Evolutionary conservation across 2,888 invertebrate genomes (phyloP), one percentile per base, ranked within the genome.

Genomic region (Octonoba sinensis): DNA sequence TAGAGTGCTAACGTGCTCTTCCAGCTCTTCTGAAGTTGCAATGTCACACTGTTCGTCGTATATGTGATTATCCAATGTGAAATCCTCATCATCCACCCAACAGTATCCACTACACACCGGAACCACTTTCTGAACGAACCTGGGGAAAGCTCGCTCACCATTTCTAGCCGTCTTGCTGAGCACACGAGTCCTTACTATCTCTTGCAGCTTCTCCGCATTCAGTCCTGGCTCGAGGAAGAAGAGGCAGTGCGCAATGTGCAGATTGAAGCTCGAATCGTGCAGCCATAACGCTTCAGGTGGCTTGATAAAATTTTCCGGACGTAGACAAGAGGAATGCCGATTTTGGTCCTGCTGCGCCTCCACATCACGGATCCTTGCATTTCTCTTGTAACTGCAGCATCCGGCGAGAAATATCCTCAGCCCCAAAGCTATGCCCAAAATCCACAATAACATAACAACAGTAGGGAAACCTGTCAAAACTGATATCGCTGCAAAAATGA

Each of bases 61-160:
- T 18, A 91, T 88, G 85, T 91, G 91, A 78, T 90, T 89, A 82
- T 89, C 89, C 74, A 91, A 89, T 83, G 88, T 87, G 86, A 91
- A 91, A 71, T 88, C 86, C 1, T 87, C 85, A 85, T 91, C 91
- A 3, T 88, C 87, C 70, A 89, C 87, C 91, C 91, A 91, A 64
- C 89, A 88, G 83, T 89, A 89, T 20, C 90, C 90, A 22, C 88
- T 69, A 18, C 66, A 77, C 6, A 82, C 74, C 3, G 73, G 72
- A 12, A 88, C 87, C 18, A 90, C 87, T 84, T 88, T 88, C 84
- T 90, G 89, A 15, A 89, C 87, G 82, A 91, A 89, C 16, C 90
- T 87, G 1, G 90, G 90, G 85, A 90, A 90, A 49, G 90, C 85
- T 44, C 87, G 85, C 12, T 85, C 85, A 0, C 89, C 89, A 18